phyloP scores from a whole-genome alignment of 2,113 vertebrate genomes.

The Ochotona curzoniae region DNA sequence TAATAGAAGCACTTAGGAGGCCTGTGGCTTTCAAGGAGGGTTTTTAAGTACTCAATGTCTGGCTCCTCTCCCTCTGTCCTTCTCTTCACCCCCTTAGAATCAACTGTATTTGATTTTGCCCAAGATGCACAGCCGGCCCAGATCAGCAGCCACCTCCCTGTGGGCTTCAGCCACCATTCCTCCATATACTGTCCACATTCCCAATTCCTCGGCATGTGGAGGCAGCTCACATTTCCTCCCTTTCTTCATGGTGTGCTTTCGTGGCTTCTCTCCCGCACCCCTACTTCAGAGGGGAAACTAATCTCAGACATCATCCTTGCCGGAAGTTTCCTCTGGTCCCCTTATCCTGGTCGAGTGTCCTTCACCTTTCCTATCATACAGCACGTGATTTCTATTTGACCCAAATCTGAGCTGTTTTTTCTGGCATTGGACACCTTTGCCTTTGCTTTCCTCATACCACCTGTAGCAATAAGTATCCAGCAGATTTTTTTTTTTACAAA shows the following conservation, averaged over 20 bases:
- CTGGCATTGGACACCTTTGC: neutral
- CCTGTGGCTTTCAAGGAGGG: fast-evolving
- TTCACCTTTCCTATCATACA: neutral
- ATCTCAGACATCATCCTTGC: too few relatives aligned
- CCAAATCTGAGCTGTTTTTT: neutral
- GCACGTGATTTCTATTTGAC: fast-evolving
- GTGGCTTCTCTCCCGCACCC: neutral
- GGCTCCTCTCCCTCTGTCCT: neutral
- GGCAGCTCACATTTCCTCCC: too few relatives aligned
- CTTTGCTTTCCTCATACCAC: neutral
- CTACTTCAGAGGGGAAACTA: neutral
- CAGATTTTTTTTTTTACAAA: neutral
- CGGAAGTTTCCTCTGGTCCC: neutral
- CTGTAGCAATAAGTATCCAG: neutral
- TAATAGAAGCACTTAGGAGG: neutral
- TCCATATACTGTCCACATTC: neutral
- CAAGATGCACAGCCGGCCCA: too few relatives aligned
- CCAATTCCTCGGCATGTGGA: fast-evolving
- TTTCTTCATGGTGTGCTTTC: neutral
- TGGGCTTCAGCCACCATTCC: fast-evolving
- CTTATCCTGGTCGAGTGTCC: neutral
- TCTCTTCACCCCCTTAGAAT: neutral
- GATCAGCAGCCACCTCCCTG: fast-evolving
- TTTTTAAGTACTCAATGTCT: fast-evolving
- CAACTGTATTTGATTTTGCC: neutral